A percentile compares a stretch with the other conserved stretches of the same genome.
Evolutionary conservation across 2,113 vertebrate species (phyloP).

Genomic region (Spheniscus mendiculus): DNA sequence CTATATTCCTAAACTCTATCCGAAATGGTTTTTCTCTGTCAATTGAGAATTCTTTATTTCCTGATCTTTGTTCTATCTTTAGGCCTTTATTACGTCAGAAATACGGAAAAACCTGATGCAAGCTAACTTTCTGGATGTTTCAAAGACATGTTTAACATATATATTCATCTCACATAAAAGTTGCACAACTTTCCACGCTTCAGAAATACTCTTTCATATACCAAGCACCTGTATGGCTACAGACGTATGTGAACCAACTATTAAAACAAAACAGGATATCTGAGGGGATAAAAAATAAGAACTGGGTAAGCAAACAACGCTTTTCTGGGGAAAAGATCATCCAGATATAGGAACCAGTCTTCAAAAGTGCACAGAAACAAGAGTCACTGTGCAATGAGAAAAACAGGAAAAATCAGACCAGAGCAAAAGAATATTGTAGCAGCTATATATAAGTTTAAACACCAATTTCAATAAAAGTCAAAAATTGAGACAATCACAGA

Average conservation of each 20-base stretch:
- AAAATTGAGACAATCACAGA: neutral
- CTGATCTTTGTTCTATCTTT: neutral
- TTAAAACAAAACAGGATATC: neutral
- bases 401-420: neutral
- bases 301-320: neutral
- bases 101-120: fast-evolving
- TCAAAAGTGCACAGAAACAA: neutral
- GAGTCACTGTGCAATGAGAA: neutral
- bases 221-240: neutral
- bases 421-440: neutral
- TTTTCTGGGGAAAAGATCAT: neutral
- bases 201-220: neutral
- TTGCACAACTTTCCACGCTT: neutral
- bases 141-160: neutral
- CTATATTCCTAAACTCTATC: neutral
- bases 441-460: neutral
- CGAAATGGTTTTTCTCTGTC: neutral
- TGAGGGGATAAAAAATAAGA: neutral
- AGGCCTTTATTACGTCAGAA: neutral
- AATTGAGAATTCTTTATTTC: neutral
- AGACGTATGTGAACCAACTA: fast-evolving
- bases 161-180: neutral
- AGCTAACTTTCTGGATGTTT: neutral
- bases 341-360: neutral
- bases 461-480: neutral